phyloP scores from a whole-genome alignment of 1,140 invertebrate species.

The Radopholus similis region DNA sequence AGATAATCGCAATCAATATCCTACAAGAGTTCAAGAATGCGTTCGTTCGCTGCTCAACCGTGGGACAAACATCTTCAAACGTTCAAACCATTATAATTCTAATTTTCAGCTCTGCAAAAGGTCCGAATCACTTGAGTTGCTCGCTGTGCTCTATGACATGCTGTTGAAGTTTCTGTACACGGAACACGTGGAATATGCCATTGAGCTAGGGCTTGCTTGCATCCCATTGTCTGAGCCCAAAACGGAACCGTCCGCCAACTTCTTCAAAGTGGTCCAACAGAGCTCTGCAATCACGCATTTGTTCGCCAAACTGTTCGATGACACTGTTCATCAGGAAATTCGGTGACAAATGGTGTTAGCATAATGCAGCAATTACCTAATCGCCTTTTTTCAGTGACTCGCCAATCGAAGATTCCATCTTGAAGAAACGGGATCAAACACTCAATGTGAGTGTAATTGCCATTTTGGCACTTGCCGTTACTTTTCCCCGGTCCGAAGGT shows the following conservation, averaged over 20 bases:
- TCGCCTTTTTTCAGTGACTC: conserved; percentile 69
- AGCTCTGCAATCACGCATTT: conserved; percentile 92
- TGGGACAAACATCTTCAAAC: conserved; percentile 58
- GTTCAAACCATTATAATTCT: conserved; percentile 1
- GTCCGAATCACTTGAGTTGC: conserved; percentile 75
- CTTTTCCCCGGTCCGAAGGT: too few species aligned
- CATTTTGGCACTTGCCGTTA: too few species aligned
- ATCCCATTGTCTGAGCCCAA: conserved; percentile 83
- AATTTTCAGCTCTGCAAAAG: conserved; percentile 73
- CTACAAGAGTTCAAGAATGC: conserved; percentile 85
- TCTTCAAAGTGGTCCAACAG: conserved; percentile 87
- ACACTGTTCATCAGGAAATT: conserved; percentile 81
- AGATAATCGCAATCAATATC: conserved; percentile 87
- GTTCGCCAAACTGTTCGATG: conserved; percentile 87
- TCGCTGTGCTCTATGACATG: conserved; percentile 79
- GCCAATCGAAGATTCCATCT: conserved; percentile 78
- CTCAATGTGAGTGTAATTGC: too few species aligned
- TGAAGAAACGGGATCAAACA: conserved; percentile 78
- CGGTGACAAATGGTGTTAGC: conserved; percentile 65
- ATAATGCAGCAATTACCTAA: too few species aligned
- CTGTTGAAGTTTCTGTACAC: conserved; percentile 78
- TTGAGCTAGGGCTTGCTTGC: conserved; percentile 81
- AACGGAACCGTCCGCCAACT: conserved; percentile 78
- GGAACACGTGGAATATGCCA: conserved; percentile 91
- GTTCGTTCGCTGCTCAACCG: conserved; percentile 78